phyloP scores from a whole-genome alignment of 2,888 invertebrate genomes.

The Rhyacophila evoluta region DNA sequence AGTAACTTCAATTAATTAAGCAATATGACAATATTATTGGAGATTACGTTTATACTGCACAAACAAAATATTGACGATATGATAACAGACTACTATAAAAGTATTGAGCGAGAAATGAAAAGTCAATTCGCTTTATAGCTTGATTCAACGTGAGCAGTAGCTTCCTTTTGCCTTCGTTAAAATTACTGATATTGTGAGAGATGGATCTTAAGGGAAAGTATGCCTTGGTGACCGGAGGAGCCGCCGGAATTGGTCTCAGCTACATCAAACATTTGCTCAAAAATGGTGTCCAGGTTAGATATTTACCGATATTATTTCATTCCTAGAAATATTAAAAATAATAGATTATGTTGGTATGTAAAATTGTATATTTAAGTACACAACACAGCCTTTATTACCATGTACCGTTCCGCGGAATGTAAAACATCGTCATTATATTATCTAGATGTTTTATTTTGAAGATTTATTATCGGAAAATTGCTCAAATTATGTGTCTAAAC shows the following conservation, averaged over 20 bases:
- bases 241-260: slow-evolving; percentile 67
- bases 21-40: background rate
- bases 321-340: no score
- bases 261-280: slow-evolving; percentile 64
- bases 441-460: no score
- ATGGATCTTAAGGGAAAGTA: slow-evolving; percentile 52
- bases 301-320: no score
- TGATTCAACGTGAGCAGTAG: background rate
- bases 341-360: no score
- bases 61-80: background rate
- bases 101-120: background rate
- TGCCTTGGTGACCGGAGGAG: slow-evolving; percentile 66
- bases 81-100: background rate
- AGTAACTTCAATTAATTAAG: background rate
- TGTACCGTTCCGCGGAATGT: no score
- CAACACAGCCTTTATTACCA: no score
- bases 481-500: no score
- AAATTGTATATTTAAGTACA: no score
- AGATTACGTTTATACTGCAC: background rate
- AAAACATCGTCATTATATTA: no score
- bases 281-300: slow-evolving; percentile 59
- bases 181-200: slow-evolving; percentile 23
- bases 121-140: background rate
- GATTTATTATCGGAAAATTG: no score
- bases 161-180: background rate